These are phyloP conservation scores for Euura lappo DNA, from an alignment of 1,140 invertebrate species.

Conservation along the genomic window DNA sequence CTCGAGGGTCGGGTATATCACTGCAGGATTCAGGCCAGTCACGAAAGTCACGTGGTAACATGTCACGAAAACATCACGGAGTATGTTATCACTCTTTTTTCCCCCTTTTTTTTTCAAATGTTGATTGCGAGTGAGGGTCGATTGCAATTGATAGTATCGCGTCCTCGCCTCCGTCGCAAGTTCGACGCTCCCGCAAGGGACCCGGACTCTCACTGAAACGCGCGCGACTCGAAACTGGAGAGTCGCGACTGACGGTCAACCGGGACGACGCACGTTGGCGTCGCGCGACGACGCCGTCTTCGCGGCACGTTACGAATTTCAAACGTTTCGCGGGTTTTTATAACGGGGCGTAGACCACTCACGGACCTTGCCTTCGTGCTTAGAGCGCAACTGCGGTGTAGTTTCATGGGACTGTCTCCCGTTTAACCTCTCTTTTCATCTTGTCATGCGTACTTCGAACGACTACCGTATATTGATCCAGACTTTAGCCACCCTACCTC, in stretches of 20 bases:
- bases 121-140: neutral
- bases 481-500: neutral
- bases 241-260: neutral
- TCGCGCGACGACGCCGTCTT: neutral
- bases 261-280: neutral
- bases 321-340: neutral
- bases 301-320: neutral
- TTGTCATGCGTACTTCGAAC: neutral
- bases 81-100: too few species aligned
- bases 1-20: neutral
- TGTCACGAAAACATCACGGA: conserved; percentile 3
- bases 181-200: conserved; percentile 6
- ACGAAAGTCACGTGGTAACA: conserved; percentile 6
- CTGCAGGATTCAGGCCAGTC: neutral
- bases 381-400: neutral
- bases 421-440: neutral
- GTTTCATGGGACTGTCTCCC: neutral
- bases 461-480: neutral
- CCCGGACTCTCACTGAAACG: neutral
- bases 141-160: neutral
- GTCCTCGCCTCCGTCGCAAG: neutral
- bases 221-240: conserved; percentile 2
- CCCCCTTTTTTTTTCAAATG: too few species aligned
- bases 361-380: neutral
- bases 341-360: neutral